phyloP scores from a whole-genome alignment of 2,113 vertebrate genomes.

The Leiothrix lutea region DNA sequence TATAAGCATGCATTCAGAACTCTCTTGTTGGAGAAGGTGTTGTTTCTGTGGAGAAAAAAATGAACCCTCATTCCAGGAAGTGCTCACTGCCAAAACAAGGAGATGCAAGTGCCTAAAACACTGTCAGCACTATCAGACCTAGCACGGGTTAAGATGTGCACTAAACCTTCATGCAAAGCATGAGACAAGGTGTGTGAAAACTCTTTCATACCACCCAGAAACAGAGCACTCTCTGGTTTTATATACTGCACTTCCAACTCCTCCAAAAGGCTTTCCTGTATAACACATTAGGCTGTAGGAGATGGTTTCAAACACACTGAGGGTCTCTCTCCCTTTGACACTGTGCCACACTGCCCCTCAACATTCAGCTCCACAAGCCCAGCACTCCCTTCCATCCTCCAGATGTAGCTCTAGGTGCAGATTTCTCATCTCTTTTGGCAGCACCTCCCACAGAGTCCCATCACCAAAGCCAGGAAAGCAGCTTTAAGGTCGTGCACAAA shows the following conservation, averaged over 20 bases:
- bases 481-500: background rate
- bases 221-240: background rate
- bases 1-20: background rate
- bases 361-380: background rate
- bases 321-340: fast-evolving
- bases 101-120: background rate
- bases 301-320: background rate
- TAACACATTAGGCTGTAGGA: background rate
- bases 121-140: background rate
- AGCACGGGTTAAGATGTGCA: background rate
- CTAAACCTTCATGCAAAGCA: background rate
- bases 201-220: background rate
- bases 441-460: background rate
- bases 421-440: background rate
- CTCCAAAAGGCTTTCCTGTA: background rate
- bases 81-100: background rate
- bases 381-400: background rate
- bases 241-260: background rate
- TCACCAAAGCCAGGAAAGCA: background rate
- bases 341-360: background rate
- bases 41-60: background rate
- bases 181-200: background rate
- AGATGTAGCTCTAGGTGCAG: fast-evolving
- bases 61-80: background rate
- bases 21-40: background rate